A percentile compares a stretch with the other conserved stretches of the same genome.
phyloP scores from a whole-genome alignment of 1,140 invertebrate genomes.

The Megalopta genalis region DNA sequence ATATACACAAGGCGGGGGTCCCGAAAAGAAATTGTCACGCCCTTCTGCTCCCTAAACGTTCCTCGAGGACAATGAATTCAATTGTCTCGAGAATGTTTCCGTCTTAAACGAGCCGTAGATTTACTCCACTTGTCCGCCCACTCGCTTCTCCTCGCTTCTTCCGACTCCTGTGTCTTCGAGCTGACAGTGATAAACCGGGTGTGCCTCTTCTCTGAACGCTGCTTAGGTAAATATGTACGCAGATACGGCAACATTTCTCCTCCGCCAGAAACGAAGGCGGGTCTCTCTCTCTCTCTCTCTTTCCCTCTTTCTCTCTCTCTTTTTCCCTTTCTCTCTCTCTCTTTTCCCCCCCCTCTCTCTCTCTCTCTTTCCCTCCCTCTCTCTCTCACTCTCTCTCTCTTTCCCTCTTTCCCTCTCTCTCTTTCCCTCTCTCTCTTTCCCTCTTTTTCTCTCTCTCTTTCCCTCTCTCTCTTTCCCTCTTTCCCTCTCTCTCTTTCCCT shows the following conservation, averaged over 20 bases:
- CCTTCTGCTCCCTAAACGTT: background rate
- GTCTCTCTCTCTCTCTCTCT: background rate
- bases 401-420: too few relatives aligned
- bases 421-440: too few relatives aligned
- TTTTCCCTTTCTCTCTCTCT: too few relatives aligned
- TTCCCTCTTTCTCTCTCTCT: too few relatives aligned
- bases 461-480: too few relatives aligned
- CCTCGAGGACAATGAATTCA: constrained; percentile 52
- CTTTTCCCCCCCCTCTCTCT: too few relatives aligned
- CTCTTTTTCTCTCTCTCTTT: too few relatives aligned
- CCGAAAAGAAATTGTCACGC: background rate
- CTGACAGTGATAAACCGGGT: constrained; percentile 51
- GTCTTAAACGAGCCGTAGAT: constrained; percentile 56
- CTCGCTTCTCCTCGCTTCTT: constrained; percentile 16
- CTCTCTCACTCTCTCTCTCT: too few relatives aligned
- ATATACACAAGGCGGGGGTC: background rate
- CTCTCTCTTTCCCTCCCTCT: too few relatives aligned
- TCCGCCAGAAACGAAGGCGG: background rate
- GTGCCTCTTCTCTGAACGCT: constrained; percentile 19
- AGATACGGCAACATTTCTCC: background rate
- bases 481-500: too few relatives aligned
- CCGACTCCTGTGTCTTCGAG: constrained; percentile 29
- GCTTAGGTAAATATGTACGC: constrained; percentile 20
- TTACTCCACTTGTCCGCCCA: constrained; percentile 48
- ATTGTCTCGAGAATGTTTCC: constrained; percentile 55